Evolutionary conservation across 2,113 vertebrate species (phyloP).

Genomic region (Hyaena hyaena): DNA sequence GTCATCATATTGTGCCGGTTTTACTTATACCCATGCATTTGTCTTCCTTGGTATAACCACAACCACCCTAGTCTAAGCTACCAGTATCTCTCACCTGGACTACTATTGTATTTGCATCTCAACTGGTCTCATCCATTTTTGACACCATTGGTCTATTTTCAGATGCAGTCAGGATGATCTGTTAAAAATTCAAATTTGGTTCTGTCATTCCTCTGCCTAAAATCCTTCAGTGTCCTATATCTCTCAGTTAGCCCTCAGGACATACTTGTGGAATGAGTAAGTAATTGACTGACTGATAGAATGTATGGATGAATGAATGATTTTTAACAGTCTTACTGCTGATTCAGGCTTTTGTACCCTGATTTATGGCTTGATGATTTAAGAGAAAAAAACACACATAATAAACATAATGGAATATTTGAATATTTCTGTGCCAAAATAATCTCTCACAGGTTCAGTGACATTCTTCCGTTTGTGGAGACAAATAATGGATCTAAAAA

Average conservation of each 20-base stretch:
- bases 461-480: background rate
- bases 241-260: background rate
- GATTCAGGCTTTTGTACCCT: background rate
- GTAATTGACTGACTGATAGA: background rate
- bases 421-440: background rate
- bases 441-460: background rate
- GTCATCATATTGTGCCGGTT: background rate
- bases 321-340: background rate
- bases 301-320: background rate
- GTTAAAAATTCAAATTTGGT: background rate
- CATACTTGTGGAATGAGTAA: background rate
- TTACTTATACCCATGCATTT: background rate
- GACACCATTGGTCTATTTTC: background rate
- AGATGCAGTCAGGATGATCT: background rate
- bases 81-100: background rate
- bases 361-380: background rate
- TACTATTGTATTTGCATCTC: background rate
- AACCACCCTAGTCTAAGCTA: background rate
- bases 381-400: background rate
- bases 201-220: background rate
- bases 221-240: background rate
- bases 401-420: background rate
- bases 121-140: background rate
- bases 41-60: background rate
- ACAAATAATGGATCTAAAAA: background rate